These are phyloP conservation scores for Grantiella picta DNA, from an alignment of 2,113 vertebrate genomes.

Conservation along the genomic window DNA sequence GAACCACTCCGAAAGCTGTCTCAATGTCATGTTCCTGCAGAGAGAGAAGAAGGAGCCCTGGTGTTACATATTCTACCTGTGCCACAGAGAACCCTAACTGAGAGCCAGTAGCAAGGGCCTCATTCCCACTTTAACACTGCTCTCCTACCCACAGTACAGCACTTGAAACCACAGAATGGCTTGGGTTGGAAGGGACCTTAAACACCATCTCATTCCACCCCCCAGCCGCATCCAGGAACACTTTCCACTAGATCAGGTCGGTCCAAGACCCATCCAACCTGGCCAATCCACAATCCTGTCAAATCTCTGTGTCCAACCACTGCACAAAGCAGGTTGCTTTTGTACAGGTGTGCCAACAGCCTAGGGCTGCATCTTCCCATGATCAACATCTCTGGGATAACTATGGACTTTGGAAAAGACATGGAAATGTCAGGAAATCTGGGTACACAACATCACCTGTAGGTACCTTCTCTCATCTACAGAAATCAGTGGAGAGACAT, in stretches of 20 bases:
- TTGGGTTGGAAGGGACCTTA: not conserved
- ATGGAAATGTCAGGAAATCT: not conserved
- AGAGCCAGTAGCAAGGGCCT: not conserved
- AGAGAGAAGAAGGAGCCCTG: constrained; percentile 11
- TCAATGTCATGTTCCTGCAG: constrained; percentile 93
- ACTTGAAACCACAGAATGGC: not conserved
- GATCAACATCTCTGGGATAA: not conserved
- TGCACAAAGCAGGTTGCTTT: not conserved
- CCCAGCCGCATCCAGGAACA: not conserved
- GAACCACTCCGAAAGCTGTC: constrained; percentile 87
- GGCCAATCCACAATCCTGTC: not conserved
- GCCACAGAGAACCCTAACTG: not conserved
- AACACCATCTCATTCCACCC: not conserved
- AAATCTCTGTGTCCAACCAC: not conserved
- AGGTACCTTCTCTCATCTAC: not conserved
- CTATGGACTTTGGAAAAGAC: not conserved
- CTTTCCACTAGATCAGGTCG: not conserved
- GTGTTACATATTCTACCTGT: not conserved
- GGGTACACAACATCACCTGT: not conserved
- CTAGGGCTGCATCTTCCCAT: not conserved
- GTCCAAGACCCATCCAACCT: not conserved
- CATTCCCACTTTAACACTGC: not conserved
- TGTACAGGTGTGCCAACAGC: not conserved
- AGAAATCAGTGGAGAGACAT: not conserved
- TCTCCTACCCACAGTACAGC: not conserved